A percentile compares a stretch with the other conserved stretches of the same genome.
Evolutionary conservation across 2,888 invertebrate genomes (phyloP).

Genomic region (Eueremaeus valkanovi): DNA sequence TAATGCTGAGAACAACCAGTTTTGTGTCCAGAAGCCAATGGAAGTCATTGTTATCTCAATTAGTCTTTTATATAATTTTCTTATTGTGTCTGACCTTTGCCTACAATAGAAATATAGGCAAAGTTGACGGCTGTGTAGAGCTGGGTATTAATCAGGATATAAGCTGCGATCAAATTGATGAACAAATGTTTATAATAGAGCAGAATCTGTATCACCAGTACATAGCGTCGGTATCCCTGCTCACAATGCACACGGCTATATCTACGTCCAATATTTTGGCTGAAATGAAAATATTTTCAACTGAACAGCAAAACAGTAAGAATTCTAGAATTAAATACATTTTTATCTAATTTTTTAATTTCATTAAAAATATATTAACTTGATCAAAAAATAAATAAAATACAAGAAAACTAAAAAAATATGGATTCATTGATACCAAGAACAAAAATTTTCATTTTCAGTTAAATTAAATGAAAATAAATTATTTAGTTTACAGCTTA

Average conservation of each 20-base stretch:
- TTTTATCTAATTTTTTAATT: no score
- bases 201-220: neutral
- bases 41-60: neutral
- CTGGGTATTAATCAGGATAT: neutral
- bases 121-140: neutral
- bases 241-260: neutral
- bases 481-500: no score
- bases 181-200: neutral
- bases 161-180: neutral
- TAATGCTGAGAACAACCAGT: neutral
- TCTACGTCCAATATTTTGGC: neutral
- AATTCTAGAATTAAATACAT: neutral
- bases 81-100: neutral
- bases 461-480: no score
- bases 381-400: no score
- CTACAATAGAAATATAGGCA: neutral
- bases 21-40: neutral
- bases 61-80: neutral
- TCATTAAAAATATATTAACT: no score
- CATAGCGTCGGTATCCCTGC: neutral
- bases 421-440: no score
- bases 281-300: neutral
- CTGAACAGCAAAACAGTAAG: neutral
- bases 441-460: no score
- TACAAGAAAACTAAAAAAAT: no score